phyloP scores from a whole-genome alignment of 2,888 invertebrate species.

The Elysia crispata region DNA sequence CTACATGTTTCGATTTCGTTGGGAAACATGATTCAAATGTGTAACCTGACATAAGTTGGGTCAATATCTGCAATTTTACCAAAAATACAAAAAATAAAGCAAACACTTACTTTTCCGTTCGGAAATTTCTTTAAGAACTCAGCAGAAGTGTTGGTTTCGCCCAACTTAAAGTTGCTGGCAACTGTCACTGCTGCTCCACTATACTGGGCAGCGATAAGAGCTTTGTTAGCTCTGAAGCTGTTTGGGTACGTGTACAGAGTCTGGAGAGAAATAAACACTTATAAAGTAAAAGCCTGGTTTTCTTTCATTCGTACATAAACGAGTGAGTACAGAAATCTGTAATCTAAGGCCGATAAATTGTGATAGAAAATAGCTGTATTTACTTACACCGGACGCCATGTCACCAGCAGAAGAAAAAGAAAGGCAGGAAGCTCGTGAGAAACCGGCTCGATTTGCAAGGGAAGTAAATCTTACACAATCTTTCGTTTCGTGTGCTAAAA shows the following conservation, averaged over 20 bases:
- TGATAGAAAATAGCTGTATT: slow-evolving; percentile 35
- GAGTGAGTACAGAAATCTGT: background rate
- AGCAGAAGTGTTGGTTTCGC: slow-evolving; percentile 92
- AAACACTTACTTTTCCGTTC: slow-evolving; percentile 96
- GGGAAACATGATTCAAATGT: no score
- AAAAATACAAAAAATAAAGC: no score
- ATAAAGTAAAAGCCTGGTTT: slow-evolving; percentile 7
- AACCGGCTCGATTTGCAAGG: no score
- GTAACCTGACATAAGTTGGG: no score
- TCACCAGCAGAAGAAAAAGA: slow-evolving; percentile 70
- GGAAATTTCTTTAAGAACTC: slow-evolving; percentile 96
- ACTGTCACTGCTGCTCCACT: slow-evolving; percentile 84
- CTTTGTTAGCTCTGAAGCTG: slow-evolving; percentile 98
- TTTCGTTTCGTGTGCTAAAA: no score
- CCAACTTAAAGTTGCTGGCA: slow-evolving; percentile 86
- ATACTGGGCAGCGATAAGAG: slow-evolving; percentile 97
- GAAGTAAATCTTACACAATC: no score
- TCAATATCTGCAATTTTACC: no score
- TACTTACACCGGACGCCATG: slow-evolving; percentile 82
- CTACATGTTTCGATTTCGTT: no score
- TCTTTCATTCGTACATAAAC: background rate
- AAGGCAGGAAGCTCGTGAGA: no score
- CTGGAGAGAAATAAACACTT: slow-evolving; percentile 84
- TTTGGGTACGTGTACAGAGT: slow-evolving; percentile 98
- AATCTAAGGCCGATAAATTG: background rate